Evolutionary conservation across 2,113 vertebrate species (phyloP).

Genomic region (Dicentrarchus labrax): DNA sequence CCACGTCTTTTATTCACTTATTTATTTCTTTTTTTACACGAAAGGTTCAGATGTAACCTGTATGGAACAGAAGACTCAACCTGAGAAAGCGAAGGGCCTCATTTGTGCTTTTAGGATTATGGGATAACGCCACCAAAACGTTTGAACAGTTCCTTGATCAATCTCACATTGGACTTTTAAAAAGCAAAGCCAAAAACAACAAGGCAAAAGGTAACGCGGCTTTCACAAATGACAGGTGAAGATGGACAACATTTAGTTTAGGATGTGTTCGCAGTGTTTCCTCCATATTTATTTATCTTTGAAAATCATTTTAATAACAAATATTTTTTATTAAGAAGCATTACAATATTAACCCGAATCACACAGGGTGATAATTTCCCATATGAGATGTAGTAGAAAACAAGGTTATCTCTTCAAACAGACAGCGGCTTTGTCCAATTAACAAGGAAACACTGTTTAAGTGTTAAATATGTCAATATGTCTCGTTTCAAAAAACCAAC

Average conservation of each 20-base stretch:
- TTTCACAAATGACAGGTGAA: conserved; percentile 4
- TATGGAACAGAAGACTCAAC: background rate
- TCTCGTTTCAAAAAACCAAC: background rate
- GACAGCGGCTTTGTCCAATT: background rate
- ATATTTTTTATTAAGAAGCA: background rate
- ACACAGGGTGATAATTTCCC: background rate
- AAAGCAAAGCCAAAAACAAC: conserved; percentile 29
- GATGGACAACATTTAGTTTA: conserved; percentile 20
- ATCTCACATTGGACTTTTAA: conserved; percentile 46
- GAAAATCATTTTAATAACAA: background rate
- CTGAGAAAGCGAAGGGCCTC: background rate
- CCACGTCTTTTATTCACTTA: too few species aligned
- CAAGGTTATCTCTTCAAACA: background rate
- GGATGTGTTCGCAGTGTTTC: conserved; percentile 40
- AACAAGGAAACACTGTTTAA: conserved; percentile 38
- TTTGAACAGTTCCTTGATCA: conserved; percentile 35
- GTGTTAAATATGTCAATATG: conserved; percentile 3
- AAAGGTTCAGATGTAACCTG: background rate
- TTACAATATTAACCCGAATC: background rate
- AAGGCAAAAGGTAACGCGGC: conserved; percentile 1
- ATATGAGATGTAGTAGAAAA: background rate
- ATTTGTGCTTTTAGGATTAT: background rate
- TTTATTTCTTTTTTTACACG: background rate
- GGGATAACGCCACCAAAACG: background rate
- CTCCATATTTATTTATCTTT: background rate